Conservation (phyloP, 2,797 vertebrate genomes). For the Danio albolineatus region DNA sequence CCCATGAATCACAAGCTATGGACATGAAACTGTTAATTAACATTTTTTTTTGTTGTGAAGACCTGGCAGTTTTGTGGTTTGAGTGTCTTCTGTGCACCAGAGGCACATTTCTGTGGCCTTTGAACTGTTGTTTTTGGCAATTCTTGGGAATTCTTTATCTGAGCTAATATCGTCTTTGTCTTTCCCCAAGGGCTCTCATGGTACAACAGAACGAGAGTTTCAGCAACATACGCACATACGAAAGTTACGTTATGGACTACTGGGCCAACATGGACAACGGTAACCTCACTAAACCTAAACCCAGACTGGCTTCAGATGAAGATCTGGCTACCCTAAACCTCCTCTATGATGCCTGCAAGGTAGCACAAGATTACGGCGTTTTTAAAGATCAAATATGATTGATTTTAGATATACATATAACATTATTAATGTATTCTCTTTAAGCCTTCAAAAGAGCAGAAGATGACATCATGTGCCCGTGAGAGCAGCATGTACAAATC, state of each 20-base stretch:
- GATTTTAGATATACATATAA: conserved; percentile 7
- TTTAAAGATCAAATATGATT: neutral
- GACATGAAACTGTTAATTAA: no score
- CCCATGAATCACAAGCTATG: no score
- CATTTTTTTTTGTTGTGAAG: neutral
- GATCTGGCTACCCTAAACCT: conserved; percentile 87
- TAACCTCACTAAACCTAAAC: conserved; percentile 83
- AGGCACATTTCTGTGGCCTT: conserved; percentile 7
- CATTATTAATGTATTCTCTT: conserved; percentile 11
- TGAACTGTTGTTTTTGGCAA: neutral
- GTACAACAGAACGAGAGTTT: conserved; percentile 92
- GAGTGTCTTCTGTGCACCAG: neutral
- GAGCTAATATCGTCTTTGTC: neutral
- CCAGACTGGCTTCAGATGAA: conserved; percentile 87
- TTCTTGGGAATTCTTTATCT: conserved; percentile 3
- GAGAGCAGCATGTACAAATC: conserved; percentile 79
- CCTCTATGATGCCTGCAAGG: conserved; percentile 95
- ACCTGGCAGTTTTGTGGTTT: neutral
- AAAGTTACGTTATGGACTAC: conserved; percentile 85
- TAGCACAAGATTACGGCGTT: conserved; percentile 58
- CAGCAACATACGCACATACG: conserved; percentile 87
- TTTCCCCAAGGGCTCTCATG: conserved; percentile 84
- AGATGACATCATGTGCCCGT: conserved; percentile 75
- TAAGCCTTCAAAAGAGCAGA: conserved; percentile 90
- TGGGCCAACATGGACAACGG: conserved; percentile 88